These are phyloP conservation scores for Drosophila obscura DNA, from an alignment of 1,140 invertebrate genomes.

Conservation along the genomic window DNA sequence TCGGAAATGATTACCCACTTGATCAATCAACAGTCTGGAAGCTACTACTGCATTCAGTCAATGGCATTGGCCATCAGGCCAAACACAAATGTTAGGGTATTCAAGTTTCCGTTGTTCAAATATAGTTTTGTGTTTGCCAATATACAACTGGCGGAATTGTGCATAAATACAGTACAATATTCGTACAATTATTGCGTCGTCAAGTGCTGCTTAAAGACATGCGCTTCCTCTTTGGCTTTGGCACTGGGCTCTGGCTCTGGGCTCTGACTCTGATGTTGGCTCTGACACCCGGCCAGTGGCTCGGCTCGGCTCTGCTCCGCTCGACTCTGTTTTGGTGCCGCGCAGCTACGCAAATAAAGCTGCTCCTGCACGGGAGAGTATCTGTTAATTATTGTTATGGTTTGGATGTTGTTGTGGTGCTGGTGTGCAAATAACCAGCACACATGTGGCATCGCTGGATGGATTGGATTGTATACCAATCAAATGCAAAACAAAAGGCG, in stretches of 20 bases:
- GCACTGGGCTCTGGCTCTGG: not conserved
- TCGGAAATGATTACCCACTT: too few species aligned
- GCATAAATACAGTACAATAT: slow-evolving; percentile 32
- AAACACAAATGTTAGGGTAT: slow-evolving; percentile 31
- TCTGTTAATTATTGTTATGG: slow-evolving; percentile 54
- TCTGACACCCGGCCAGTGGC: slow-evolving; percentile 36
- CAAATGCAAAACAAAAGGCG: slow-evolving; percentile 47
- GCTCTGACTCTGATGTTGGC: slow-evolving; percentile 6
- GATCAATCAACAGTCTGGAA: too few species aligned
- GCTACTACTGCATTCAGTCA: too few species aligned
- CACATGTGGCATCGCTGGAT: slow-evolving; percentile 36
- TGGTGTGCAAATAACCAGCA: slow-evolving; percentile 63
- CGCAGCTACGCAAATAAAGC: slow-evolving; percentile 75
- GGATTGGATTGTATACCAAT: slow-evolving; percentile 19
- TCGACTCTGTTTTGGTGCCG: slow-evolving; percentile 50
- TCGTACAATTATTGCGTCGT: slow-evolving; percentile 17
- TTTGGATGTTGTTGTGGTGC: slow-evolving; percentile 33
- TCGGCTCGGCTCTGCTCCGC: slow-evolving; percentile 23
- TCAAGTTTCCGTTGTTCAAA: slow-evolving; percentile 13
- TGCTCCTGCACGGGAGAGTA: slow-evolving; percentile 49
- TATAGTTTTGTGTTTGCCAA: slow-evolving; percentile 36
- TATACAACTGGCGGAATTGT: slow-evolving; percentile 33
- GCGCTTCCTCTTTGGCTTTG: slow-evolving; percentile 69
- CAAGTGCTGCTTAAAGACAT: slow-evolving; percentile 77
- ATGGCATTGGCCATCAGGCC: not conserved